Evolutionary conservation across 2,888 invertebrate species (phyloP), one percentile per base, ranked within the genome.

Genomic region (Tipula unca): DNA sequence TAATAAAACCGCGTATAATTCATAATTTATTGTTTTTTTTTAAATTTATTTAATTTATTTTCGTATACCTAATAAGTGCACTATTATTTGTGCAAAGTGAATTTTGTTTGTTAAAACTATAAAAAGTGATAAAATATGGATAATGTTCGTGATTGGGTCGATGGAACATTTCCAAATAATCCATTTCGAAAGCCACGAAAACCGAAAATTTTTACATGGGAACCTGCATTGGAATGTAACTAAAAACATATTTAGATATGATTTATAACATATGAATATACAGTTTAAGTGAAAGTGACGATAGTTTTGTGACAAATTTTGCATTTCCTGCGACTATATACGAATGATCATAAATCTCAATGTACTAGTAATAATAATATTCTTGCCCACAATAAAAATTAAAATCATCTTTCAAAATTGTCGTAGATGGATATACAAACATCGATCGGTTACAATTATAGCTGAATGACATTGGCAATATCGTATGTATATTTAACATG

Each of bases 141-240:
- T 39, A 20, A 20, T 36, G 35, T 36, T 20, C 84, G 84, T 8
- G 36, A 84, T 36, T 84, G 84, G 84, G 32, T 84, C 13, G 84
- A 84, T 20, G 20, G 36, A 25, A 84, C 83, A 83, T 83, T 83
- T 83, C 83, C 83, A 14, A 83, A 39, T 20, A 84, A 84, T 36
- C 84, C 84, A 4, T 84, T 32, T 35, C 83, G 83, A 32, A 83
- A 32, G 10, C 83, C 83, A 4, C 14, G 17, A 3, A 83, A 83
- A 83, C 29, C 14, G 35, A 8, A 3, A 32, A 29, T 83, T 32
- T 13, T 1, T 1, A 83, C 83, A 32, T 83, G 83, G 83, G 83
- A 83, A 83, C 83, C 83, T 3, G 83, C 83, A 17, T 1, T 32
- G 6, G 83, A 82, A 29, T 82, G 82, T 82, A 82, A 82, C 29